These are phyloP conservation scores for Danaus melanippus DNA, from an alignment of 1,140 invertebrate species.

Conservation along the genomic window DNA sequence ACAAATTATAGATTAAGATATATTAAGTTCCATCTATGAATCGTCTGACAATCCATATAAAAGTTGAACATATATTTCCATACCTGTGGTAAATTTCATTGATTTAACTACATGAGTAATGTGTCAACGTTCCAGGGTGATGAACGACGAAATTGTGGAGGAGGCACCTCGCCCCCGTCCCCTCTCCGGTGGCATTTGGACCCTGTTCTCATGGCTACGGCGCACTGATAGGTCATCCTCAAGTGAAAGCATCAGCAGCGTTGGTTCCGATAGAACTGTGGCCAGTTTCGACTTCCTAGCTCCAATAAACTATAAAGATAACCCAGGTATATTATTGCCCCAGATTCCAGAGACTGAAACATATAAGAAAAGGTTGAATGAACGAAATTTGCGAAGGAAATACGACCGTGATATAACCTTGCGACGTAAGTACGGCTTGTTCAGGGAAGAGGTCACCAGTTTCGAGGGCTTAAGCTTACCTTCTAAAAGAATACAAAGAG, in stretches of 20 bases:
- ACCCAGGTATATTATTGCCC: conserved; percentile 49
- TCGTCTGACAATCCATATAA: too few relatives aligned
- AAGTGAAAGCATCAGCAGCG: conserved; percentile 54
- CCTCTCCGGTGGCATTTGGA: conserved; percentile 54
- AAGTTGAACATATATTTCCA: too few relatives aligned
- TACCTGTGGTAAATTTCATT: too few relatives aligned
- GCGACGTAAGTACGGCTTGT: conserved; percentile 76
- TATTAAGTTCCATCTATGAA: too few relatives aligned
- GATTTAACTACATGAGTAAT: too few relatives aligned
- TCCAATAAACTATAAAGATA: conserved; percentile 62
- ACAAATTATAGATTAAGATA: too few relatives aligned
- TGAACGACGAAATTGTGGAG: conserved; percentile 43
- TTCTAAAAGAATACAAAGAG: conserved; percentile 39
- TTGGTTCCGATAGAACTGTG: conserved; percentile 78
- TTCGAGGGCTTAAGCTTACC: conserved; percentile 73
- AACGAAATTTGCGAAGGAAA: conserved; percentile 72
- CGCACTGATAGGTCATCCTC: conserved; percentile 47
- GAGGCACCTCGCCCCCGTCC: conserved; percentile 50
- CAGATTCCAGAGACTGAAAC: conserved; percentile 73
- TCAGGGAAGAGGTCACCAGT: conserved; percentile 58
- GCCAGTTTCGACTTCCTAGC: conserved; percentile 80
- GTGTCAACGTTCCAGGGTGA: conserved; percentile 44
- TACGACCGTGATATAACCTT: conserved; percentile 74
- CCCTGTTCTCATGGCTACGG: conserved; percentile 56
- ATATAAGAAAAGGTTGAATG: conserved; percentile 74